Evolutionary conservation across 2,113 vertebrate species (phyloP).

Genomic region (Camelus dromedarius): DNA sequence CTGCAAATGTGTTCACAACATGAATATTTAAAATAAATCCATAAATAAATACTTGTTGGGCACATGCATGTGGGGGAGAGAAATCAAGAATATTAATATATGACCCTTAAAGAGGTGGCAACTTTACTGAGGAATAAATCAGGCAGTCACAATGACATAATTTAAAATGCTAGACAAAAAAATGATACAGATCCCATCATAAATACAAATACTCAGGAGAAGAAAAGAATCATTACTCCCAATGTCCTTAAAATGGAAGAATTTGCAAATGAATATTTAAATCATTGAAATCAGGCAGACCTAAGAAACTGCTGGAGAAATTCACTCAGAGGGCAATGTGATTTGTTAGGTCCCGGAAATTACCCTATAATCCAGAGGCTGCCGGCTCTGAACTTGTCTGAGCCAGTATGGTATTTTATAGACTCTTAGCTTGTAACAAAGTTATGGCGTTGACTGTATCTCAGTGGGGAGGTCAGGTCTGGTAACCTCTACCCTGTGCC

Average conservation of each 20-base stretch:
- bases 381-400: neutral
- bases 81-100: constrained; percentile 54
- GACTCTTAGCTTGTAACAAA: neutral
- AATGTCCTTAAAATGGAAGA: constrained; percentile 21
- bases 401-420: neutral
- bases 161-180: constrained; percentile 30
- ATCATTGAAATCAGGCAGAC: constrained; percentile 20
- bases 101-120: neutral
- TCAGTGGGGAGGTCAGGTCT: neutral
- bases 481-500: neutral
- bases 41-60: constrained; percentile 10
- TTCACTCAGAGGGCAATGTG: neutral
- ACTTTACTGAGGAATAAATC: constrained; percentile 2
- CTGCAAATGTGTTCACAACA: neutral
- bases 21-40: constrained; percentile 12
- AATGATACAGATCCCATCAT: neutral
- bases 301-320: constrained; percentile 21
- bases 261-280: constrained; percentile 48
- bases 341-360: constrained; percentile 22
- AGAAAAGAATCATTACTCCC: neutral
- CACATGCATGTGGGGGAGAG: neutral
- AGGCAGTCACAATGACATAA: neutral
- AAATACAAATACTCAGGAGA: neutral
- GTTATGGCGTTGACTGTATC: neutral
- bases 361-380: constrained; percentile 14